Conservation (phyloP, 1,140 invertebrate genomes). For the Drosophila navojoa region DNA sequence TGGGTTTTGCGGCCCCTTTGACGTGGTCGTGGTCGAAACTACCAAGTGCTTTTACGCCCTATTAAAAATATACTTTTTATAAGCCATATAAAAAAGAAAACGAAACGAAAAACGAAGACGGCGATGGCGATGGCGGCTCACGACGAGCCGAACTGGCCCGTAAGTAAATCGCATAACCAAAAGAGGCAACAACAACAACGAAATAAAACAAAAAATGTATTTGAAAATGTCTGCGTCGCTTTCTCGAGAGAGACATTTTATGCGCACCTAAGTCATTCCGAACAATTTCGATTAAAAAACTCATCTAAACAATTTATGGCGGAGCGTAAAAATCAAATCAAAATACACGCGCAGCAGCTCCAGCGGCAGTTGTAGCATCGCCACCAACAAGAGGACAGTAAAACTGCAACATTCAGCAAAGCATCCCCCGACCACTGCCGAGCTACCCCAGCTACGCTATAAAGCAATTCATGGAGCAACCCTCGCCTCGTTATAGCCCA, state of each 20-base stretch:
- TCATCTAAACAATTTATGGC: constrained; percentile 84
- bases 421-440: neutral
- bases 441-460: neutral
- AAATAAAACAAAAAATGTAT: constrained; percentile 52
- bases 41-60: constrained; percentile 81
- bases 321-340: constrained; percentile 83
- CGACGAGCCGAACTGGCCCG: constrained; percentile 32
- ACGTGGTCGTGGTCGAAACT: constrained; percentile 40
- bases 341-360: constrained; percentile 53
- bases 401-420: constrained; percentile 78
- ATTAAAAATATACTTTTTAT: constrained; percentile 83
- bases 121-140: constrained; percentile 8
- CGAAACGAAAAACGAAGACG: constrained; percentile 9
- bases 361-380: neutral
- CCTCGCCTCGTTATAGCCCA: constrained; percentile 13
- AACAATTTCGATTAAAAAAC: constrained; percentile 84
- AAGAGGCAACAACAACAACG: no score
- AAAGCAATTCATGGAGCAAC: constrained; percentile 33
- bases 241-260: constrained; percentile 76
- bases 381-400: constrained; percentile 35
- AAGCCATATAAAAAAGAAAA: constrained; percentile 71
- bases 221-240: constrained; percentile 37
- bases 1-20: constrained; percentile 1
- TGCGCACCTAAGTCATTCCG: constrained; percentile 83
- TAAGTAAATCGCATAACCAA: constrained; percentile 60